Evolutionary conservation across 1,140 invertebrate genomes (phyloP), one percentile per base, ranked within the genome.

Genomic region (Chironomus tepperi): DNA sequence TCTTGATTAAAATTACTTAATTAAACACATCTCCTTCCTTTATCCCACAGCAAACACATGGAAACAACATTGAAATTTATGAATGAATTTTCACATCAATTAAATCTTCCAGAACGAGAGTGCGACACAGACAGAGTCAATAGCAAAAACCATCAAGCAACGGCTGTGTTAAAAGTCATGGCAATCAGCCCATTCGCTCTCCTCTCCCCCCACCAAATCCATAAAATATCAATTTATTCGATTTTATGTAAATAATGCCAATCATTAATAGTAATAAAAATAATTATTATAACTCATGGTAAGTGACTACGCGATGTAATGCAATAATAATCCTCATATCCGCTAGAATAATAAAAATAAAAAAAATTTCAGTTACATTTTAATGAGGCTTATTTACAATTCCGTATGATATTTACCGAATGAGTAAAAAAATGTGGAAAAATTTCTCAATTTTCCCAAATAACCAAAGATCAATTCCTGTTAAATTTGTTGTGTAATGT

Each of bases 241-340:
- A 19, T 76, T 80, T 77, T 64, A 73, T 78, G 47, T 15, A 65
- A 75, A 70, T 73, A 43, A 12, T 57, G 47, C 47, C 47, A 57
- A 57, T 57, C 47, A 57, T 57, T n/a, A 57, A 10, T 15, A 47
- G 15, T 47, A 47, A 47, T 47, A 47, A 57, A n/a, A 57, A 57
- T 57, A 57, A 57, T 57, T n/a, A 57, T 57, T n/a, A 57, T 57
- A 57, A 57, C 47, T 34, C 24, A 34, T 34, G 12, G n/a, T 57
- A 57, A 57, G 47, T n/a, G n/a, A n/a, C 47, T 57, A 57, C n/a
- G 47, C 47, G n/a, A 57, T 57, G 47, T 57, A 57, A 57, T 57
- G 12, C n/a, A 12, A 57, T 57, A 57, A 57, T 57, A 57, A 57
- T 57, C 47, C 12, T 57, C 47, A 57, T 57, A 57, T 57, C n/a